Percentiles rank a stretch among this genome's conserved stretches.
Evolutionary conservation across 2,888 invertebrate genomes (phyloP).

Genomic region (Lithophane socia): DNA sequence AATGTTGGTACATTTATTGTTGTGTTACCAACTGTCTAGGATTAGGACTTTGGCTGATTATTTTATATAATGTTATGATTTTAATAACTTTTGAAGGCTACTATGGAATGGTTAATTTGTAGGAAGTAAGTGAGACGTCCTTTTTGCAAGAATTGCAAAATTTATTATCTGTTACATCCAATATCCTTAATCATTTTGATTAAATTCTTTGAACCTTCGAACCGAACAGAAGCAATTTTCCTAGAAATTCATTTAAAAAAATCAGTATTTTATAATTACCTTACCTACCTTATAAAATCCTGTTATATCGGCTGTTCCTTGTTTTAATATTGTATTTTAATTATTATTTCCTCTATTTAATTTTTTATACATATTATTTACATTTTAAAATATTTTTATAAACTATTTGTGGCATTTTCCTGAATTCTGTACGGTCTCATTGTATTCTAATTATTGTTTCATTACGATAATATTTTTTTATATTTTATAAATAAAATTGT

Average conservation of each 20-base stretch:
- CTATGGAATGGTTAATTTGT: background rate
- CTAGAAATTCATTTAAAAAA: background rate
- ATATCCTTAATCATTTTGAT: background rate
- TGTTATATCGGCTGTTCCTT: background rate
- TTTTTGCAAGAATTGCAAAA: background rate
- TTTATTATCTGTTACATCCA: background rate
- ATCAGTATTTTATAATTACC: background rate
- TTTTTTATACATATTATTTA: too few species aligned
- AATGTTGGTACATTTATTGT: constrained; percentile 48
- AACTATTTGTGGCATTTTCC: too few species aligned
- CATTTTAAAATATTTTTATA: too few species aligned
- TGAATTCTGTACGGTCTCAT: too few species aligned
- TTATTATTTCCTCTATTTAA: background rate
- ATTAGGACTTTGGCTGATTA: too few species aligned
- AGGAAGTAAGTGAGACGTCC: background rate
- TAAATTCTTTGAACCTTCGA: constrained; percentile 2
- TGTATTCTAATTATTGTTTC: too few species aligned
- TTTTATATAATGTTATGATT: too few species aligned
- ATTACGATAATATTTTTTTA: background rate
- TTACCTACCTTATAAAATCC: background rate
- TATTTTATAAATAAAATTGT: background rate
- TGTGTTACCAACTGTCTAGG: constrained; percentile 29
- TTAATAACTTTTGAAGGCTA: background rate
- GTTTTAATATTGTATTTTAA: background rate
- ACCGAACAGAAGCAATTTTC: background rate